These are phyloP conservation scores for Drosophila recens DNA, from an alignment of 2,888 invertebrate species.

Conservation along the genomic window DNA sequence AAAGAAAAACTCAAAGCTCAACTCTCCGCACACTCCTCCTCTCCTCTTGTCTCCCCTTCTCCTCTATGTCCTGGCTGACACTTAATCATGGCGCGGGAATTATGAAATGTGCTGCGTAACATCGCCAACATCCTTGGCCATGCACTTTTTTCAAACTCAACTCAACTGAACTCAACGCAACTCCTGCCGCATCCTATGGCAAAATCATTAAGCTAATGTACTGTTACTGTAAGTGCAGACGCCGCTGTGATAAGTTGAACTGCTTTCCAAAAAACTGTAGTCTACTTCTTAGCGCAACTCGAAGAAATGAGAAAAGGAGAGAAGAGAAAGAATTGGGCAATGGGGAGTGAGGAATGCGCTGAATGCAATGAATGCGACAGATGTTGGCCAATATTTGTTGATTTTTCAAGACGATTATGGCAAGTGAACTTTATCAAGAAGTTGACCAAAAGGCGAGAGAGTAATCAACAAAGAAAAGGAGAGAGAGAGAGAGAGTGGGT, in stretches of 20 bases:
- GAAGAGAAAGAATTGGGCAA: not conserved
- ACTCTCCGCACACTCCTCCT: not conserved
- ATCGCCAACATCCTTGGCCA: conserved; percentile 42
- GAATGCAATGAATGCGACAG: conserved; percentile 4
- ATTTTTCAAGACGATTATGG: not conserved
- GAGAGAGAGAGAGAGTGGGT: not conserved
- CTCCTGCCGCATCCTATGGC: conserved; percentile 14
- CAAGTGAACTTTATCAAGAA: not conserved
- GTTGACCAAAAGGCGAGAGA: not conserved
- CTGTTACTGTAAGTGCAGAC: conserved; percentile 39
- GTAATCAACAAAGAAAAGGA: not conserved
- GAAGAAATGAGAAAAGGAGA: not conserved
- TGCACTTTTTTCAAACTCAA: conserved; percentile 34
- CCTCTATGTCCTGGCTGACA: conserved; percentile 5
- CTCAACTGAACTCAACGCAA: not conserved
- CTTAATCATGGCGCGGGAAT: conserved; percentile 74
- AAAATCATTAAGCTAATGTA: conserved; percentile 79
- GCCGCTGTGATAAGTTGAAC: conserved; percentile 32
- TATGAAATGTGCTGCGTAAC: conserved; percentile 78
- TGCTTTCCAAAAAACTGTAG: conserved; percentile 22
- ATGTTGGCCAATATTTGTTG: not conserved
- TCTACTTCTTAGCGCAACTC: conserved; percentile 10
- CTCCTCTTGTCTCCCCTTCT: not conserved
- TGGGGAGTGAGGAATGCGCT: not conserved
- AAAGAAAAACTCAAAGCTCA: conserved; percentile 55